Evolutionary conservation across 2,113 vertebrate species (phyloP).

Genomic region (Ictalurus furcatus): DNA sequence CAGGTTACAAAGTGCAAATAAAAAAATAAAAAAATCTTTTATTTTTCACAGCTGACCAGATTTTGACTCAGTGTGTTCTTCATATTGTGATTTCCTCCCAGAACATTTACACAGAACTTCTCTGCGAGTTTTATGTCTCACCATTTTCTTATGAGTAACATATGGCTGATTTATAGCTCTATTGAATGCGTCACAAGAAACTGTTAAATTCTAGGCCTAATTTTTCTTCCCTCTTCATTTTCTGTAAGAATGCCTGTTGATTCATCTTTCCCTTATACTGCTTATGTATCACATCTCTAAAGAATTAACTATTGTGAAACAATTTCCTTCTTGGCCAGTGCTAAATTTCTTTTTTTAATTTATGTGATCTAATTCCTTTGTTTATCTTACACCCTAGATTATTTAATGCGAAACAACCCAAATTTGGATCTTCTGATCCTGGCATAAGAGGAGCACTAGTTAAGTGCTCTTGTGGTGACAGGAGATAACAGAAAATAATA

Average conservation of each 20-base stretch:
- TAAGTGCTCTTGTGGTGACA: neutral
- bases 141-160: neutral
- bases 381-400: neutral
- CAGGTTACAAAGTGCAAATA: neutral
- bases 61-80: neutral
- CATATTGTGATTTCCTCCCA: neutral
- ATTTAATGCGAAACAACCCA: constrained; percentile 12
- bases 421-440: constrained; percentile 9
- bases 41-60: neutral
- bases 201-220: neutral
- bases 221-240: neutral
- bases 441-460: neutral
- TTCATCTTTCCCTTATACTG: neutral
- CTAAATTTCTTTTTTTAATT: neutral
- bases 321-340: constrained; percentile 1
- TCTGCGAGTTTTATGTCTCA: neutral
- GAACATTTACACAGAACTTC: neutral
- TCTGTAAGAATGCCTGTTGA: neutral
- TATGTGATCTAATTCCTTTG: neutral
- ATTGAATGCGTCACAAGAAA: neutral
- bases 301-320: neutral
- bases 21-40: neutral
- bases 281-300: neutral
- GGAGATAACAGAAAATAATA: constrained; percentile 6
- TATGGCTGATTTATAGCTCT: neutral